These are phyloP conservation scores for Leptonema lineaticorne DNA, from an alignment of 1,140 invertebrate species.

Conservation along the genomic window DNA sequence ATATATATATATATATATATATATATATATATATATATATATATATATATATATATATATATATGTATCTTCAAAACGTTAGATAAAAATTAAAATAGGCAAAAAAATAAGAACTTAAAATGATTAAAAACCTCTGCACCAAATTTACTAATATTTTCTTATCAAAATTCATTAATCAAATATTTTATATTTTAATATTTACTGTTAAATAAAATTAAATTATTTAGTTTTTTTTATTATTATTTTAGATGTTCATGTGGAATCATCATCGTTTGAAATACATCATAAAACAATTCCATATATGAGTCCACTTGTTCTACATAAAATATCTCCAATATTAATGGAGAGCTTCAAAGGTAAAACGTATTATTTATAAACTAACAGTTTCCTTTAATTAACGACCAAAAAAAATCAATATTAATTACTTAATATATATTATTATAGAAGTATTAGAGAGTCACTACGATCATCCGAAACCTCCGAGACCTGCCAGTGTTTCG, in stretches of 20 bases:
- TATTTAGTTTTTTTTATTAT: too few relatives aligned
- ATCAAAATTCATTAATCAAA: neutral
- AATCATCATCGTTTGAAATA: slow-evolving; percentile 22
- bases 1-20: too few relatives aligned
- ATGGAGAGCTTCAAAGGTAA: slow-evolving; percentile 56
- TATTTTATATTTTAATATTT: neutral
- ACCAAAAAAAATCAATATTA: too few relatives aligned
- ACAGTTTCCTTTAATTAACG: neutral
- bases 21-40: too few relatives aligned
- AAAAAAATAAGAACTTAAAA: neutral
- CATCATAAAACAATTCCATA: slow-evolving; percentile 46
- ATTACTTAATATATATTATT: too few relatives aligned
- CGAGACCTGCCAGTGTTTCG: slow-evolving; percentile 36
- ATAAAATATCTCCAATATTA: slow-evolving; percentile 55
- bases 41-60: too few relatives aligned
- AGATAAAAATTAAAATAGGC: neutral
- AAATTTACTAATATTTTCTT: neutral
- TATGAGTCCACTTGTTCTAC: slow-evolving; percentile 53
- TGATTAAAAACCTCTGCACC: neutral
- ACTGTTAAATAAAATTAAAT: neutral
- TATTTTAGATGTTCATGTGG: too few relatives aligned
- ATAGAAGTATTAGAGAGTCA: slow-evolving; percentile 55
- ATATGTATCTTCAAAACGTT: too few relatives aligned
- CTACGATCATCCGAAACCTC: slow-evolving; percentile 49
- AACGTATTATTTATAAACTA: neutral